Evolutionary conservation across 2,888 invertebrate genomes (phyloP).

Genomic region (Daptonema setosum): DNA sequence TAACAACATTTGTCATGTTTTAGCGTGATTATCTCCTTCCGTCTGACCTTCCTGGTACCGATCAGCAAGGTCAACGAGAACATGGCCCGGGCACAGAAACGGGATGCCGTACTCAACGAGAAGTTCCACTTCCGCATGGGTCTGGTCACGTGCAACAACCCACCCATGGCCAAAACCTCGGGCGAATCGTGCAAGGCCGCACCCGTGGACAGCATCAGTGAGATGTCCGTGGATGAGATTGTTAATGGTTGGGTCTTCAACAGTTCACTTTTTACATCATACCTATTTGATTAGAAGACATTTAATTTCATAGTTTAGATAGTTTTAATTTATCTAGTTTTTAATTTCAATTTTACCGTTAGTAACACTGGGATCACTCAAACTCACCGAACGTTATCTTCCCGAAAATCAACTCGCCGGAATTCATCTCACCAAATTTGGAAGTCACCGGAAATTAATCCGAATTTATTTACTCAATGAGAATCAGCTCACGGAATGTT

Average conservation of each 20-base stretch:
- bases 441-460: too few species aligned
- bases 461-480: too few species aligned
- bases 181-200: slow-evolving; percentile 1
- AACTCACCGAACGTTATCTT: too few species aligned
- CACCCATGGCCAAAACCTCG: slow-evolving; percentile 16
- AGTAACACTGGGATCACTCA: too few species aligned
- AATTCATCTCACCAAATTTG: too few species aligned
- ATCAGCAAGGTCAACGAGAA: slow-evolving; percentile 71
- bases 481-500: too few species aligned
- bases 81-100: slow-evolving; percentile 72
- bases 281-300: too few species aligned
- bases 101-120: slow-evolving; percentile 54
- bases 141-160: slow-evolving; percentile 19
- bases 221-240: slow-evolving; percentile 77
- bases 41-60: slow-evolving; percentile 76
- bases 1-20: neutral
- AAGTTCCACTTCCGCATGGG: slow-evolving; percentile 64
- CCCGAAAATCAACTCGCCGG: too few species aligned
- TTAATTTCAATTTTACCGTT: too few species aligned
- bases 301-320: too few species aligned
- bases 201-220: slow-evolving; percentile 29
- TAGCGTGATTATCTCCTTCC: neutral
- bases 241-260: slow-evolving; percentile 52
- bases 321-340: too few species aligned
- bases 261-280: too few species aligned